Conservation (phyloP, 2,888 invertebrate genomes). For the Tridacna gigas region DNA sequence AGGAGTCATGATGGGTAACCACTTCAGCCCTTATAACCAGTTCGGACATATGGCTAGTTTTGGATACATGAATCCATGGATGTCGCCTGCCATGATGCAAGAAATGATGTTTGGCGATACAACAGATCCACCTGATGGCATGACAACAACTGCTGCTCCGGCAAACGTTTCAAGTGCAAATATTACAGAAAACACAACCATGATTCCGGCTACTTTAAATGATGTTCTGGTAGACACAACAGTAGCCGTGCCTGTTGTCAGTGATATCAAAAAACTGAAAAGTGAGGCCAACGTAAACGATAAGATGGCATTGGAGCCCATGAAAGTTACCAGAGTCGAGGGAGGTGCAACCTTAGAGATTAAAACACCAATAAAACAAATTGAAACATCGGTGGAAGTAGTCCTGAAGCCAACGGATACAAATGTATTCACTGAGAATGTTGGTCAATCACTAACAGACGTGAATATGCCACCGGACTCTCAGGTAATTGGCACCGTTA, state of each 20-base stretch:
- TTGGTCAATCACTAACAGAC: too few relatives aligned
- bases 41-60: conserved; percentile 6
- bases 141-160: conserved; percentile 33
- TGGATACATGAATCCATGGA: conserved; percentile 44
- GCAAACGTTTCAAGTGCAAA: not conserved
- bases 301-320: not conserved
- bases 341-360: not conserved
- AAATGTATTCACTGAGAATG: too few relatives aligned
- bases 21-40: not conserved
- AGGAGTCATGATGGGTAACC: not conserved
- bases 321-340: not conserved
- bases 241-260: not conserved
- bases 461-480: too few relatives aligned
- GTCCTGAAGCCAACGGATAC: not conserved
- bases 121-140: conserved; percentile 39
- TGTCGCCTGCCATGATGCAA: conserved; percentile 42
- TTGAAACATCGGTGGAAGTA: not conserved
- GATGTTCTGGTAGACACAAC: not conserved
- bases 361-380: not conserved
- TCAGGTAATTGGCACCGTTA: too few relatives aligned
- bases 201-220: not conserved
- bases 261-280: not conserved
- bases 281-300: not conserved
- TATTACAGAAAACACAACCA: not conserved
- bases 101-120: conserved; percentile 43